A percentile compares a stretch with the other conserved stretches of the same genome.
Evolutionary conservation across 2,797 vertebrate species (phyloP).

Genomic region (Oreonectes daqikongensis): DNA sequence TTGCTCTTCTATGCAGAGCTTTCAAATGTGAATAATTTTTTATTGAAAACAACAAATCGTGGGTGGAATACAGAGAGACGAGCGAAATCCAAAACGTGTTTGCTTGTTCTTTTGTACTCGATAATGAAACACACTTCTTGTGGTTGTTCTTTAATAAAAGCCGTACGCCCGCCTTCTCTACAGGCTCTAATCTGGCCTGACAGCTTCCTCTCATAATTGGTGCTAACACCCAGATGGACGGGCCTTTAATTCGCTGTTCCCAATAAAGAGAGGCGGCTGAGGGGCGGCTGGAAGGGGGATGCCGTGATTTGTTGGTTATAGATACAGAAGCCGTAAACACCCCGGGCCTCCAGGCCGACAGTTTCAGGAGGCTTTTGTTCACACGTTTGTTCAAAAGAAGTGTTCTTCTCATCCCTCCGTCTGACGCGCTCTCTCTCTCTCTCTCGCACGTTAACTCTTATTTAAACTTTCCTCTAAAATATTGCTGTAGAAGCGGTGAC

Average conservation of each 20-base stretch:
- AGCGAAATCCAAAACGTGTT: slow-evolving; percentile 1
- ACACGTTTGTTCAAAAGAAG: slow-evolving; percentile 76
- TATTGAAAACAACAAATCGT: too few species aligned
- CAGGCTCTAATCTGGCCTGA: slow-evolving; percentile 79
- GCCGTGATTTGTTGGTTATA: slow-evolving; percentile 80
- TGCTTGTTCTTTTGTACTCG: background rate
- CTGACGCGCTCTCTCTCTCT: slow-evolving; percentile 42
- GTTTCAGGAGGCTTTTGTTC: slow-evolving; percentile 81
- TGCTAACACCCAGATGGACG: slow-evolving; percentile 84
- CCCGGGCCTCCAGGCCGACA: slow-evolving; percentile 73
- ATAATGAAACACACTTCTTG: background rate
- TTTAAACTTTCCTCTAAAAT: background rate
- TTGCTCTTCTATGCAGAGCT: background rate
- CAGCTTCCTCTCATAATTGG: slow-evolving; percentile 82
- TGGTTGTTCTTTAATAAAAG: slow-evolving; percentile 56
- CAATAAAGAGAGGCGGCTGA: slow-evolving; percentile 75
- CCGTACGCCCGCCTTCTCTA: slow-evolving; percentile 71
- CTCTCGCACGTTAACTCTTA: slow-evolving; percentile 51
- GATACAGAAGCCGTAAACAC: slow-evolving; percentile 84
- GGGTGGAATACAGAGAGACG: background rate
- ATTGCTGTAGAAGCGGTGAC: background rate
- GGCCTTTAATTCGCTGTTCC: slow-evolving; percentile 80
- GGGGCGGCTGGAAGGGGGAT: slow-evolving; percentile 57
- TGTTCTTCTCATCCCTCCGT: slow-evolving; percentile 41
- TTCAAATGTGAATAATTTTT: background rate